Base-by-base conservation (phyloP, 1,140 invertebrate genomes). In the Meloidogyne hapla region DNA sequence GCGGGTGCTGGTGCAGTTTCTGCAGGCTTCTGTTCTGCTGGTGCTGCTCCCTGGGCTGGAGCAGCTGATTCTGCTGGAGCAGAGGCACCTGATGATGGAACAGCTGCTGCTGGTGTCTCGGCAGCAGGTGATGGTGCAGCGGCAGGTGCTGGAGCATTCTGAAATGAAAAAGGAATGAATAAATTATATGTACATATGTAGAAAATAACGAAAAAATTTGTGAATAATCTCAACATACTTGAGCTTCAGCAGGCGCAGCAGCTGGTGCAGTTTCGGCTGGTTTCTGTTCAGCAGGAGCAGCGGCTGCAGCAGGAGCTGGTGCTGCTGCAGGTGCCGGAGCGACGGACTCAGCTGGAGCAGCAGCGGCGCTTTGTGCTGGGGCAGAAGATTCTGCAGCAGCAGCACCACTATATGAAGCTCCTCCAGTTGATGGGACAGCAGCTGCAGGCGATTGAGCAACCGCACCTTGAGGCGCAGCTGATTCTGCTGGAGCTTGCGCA, bases 361-460 rank as follows among this genome's bases (percentile, higher is more conserved):
- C 48, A 56, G 48, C 40, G 9, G 40, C 48, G n/a, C 48, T 56
- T n/a, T 56, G 48, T n/a, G 48, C 48, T n/a, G 48, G 48, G 6
- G 48, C 48, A 21, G 48, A 56, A 56, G 48, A 56, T 56, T 56
- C 48, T 8, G 48, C 48, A n/a, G 45, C 45, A 18, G 48, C 74
- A 45, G 77, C 74, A 61, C 67, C 75, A 42, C 33, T 56, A 13
- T 40, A 73, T 23, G 64, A n/a, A 25, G 72, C 71, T n/a, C 71
- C 74, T 69, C 45, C 74, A 38, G 73, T 69, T n/a, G 62, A 25
- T 40, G 76, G 75, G 5, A 68, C 77, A 26, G 64, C 75, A 77
- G 74, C 77, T 21, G 33, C 69, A 12, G 61, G 75, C 10, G 63
- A 42, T 21, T 67, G 64, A n/a, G 38, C 77, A 42, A 69, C 56